These are phyloP conservation scores for Pachymerium ferrugineum DNA, from an alignment of 2,888 invertebrate genomes.

Conservation along the genomic window DNA sequence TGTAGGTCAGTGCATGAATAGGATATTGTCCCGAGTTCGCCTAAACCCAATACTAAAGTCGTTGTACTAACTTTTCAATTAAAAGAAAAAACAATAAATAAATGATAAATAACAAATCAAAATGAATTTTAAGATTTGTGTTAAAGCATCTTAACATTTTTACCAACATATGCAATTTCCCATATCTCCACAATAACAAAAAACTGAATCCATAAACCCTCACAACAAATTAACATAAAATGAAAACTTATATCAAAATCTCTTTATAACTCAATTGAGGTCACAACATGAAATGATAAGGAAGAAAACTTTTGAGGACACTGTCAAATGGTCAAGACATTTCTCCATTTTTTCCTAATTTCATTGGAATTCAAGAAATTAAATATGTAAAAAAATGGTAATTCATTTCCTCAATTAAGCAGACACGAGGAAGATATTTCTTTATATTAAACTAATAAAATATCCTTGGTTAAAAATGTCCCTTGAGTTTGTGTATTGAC, in stretches of 20 bases:
- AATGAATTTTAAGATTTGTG: no score
- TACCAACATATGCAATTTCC: no score
- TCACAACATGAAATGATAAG: neutral
- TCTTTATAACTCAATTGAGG: constrained; percentile 1
- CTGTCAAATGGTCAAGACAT: neutral
- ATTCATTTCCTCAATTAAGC: neutral
- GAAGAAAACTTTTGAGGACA: neutral
- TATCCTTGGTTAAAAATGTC: neutral
- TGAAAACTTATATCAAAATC: no score
- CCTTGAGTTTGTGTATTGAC: no score
- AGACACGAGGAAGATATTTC: no score
- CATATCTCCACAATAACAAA: no score
- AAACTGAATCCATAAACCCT: no score
- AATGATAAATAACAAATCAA: no score
- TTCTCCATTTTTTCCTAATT: neutral
- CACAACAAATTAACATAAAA: no score
- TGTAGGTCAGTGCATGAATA: constrained; percentile 14
- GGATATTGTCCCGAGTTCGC: constrained; percentile 13
- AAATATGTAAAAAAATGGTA: neutral
- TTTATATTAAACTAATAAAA: no score
- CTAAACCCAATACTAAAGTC: neutral
- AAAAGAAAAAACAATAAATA: no score
- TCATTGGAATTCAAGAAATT: neutral
- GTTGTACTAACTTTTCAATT: neutral
- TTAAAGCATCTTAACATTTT: no score